Evolutionary conservation across 2,888 invertebrate species (phyloP).

Genomic region (Lissonota sp.): DNA sequence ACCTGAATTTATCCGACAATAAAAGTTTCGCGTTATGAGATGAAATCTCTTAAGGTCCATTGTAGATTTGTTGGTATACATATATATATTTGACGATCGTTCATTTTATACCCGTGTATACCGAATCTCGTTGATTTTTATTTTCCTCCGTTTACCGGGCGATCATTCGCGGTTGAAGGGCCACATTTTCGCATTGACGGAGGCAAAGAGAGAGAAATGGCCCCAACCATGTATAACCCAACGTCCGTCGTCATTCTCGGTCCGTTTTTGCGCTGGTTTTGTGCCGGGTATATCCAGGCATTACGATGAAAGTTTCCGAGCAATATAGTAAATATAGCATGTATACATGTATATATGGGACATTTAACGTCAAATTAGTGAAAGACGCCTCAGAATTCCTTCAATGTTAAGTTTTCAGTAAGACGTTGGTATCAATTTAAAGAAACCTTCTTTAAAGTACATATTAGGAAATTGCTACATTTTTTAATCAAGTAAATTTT

Average conservation of each 20-base stretch:
- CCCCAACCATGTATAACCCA: neutral
- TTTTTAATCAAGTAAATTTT: too few relatives aligned
- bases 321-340: neutral
- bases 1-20: neutral
- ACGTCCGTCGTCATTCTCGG: neutral
- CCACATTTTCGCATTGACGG: neutral
- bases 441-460: too few relatives aligned
- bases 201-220: neutral
- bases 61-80: neutral
- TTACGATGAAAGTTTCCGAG: constrained; percentile 2
- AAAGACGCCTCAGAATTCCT: too few relatives aligned
- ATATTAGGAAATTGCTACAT: too few relatives aligned
- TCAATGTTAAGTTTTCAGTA: too few relatives aligned
- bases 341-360: too few relatives aligned
- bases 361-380: too few relatives aligned
- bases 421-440: too few relatives aligned
- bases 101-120: constrained; percentile 12
- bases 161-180: constrained; percentile 3
- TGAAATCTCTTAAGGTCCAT: neutral
- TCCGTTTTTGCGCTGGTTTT: neutral
- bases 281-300: neutral
- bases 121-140: constrained; percentile 11
- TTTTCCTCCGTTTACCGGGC: constrained; percentile 11
- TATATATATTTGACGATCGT: neutral
- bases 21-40: constrained; percentile 13